Evolutionary conservation across 2,113 vertebrate genomes (phyloP).

Genomic region (Rhodinocichla rosea): DNA sequence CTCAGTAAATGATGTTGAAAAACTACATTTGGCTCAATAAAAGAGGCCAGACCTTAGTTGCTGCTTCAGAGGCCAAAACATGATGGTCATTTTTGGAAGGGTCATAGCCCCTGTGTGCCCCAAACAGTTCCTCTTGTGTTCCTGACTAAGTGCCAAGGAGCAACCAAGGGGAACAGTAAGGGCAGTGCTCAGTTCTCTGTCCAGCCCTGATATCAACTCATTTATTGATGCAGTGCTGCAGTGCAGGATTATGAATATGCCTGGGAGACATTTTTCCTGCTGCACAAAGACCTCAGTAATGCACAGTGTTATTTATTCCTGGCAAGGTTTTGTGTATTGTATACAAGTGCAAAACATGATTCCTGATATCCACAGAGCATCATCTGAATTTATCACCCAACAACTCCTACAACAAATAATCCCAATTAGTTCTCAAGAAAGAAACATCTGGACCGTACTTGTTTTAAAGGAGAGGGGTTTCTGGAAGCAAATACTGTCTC

Average conservation of each 20-base stretch:
- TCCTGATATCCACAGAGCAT: neutral
- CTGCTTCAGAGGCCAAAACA: neutral
- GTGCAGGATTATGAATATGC: neutral
- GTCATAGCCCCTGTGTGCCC: neutral
- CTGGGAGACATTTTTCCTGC: neutral
- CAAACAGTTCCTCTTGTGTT: neutral
- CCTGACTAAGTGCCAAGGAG: fast-evolving
- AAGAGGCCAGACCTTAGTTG: neutral
- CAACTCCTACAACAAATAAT: neutral
- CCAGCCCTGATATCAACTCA: neutral
- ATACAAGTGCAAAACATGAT: neutral
- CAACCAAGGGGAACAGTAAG: neutral
- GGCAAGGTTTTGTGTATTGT: neutral
- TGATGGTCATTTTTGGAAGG: neutral
- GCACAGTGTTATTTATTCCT: neutral
- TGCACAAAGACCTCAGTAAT: neutral
- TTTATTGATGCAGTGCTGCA: neutral
- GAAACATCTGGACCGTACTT: neutral
- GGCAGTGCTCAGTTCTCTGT: neutral
- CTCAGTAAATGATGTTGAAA: neutral
- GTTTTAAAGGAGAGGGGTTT: neutral
- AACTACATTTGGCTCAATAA: neutral
- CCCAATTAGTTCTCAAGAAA: neutral
- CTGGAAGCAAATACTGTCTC: neutral
- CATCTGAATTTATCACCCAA: neutral